Evolutionary conservation across 2,888 invertebrate genomes (phyloP).

Genomic region (Apamea sordens): DNA sequence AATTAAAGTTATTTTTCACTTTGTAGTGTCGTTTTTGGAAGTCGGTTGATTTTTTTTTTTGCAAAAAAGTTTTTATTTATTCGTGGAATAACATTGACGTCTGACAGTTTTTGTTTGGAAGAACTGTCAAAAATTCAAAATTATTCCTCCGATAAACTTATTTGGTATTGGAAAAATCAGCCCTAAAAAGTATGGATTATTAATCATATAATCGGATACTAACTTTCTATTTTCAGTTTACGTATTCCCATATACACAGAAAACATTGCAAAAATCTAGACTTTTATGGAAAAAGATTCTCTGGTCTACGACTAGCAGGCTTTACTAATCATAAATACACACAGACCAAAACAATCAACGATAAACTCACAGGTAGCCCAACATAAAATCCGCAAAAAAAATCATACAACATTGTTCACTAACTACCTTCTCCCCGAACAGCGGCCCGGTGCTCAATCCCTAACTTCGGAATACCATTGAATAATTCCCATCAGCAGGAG

Average conservation of each 20-base stretch:
- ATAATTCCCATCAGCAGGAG: slow-evolving; percentile 57
- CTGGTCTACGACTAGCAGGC: neutral
- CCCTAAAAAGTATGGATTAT: neutral
- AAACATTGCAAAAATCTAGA: neutral
- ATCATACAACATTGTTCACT: slow-evolving; percentile 29
- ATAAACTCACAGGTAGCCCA: neutral
- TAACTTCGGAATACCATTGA: slow-evolving; percentile 58
- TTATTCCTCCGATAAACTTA: too few species aligned
- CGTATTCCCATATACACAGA: neutral
- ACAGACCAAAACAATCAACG: neutral
- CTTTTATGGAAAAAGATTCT: neutral
- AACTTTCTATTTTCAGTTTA: neutral
- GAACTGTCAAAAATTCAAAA: too few species aligned
- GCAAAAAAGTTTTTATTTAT: too few species aligned
- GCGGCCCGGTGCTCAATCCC: slow-evolving; percentile 19
- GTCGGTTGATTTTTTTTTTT: too few species aligned
- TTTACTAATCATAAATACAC: neutral
- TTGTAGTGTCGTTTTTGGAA: too few species aligned
- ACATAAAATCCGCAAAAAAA: slow-evolving; percentile 5
- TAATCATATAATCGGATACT: neutral
- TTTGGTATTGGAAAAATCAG: too few species aligned
- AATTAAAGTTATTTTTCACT: too few species aligned
- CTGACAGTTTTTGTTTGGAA: too few species aligned
- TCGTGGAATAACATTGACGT: too few species aligned
- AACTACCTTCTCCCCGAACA: slow-evolving; percentile 23